Evolutionary conservation across 2,888 invertebrate genomes (phyloP).

Genomic region (Cremastobaeus sp.): DNA sequence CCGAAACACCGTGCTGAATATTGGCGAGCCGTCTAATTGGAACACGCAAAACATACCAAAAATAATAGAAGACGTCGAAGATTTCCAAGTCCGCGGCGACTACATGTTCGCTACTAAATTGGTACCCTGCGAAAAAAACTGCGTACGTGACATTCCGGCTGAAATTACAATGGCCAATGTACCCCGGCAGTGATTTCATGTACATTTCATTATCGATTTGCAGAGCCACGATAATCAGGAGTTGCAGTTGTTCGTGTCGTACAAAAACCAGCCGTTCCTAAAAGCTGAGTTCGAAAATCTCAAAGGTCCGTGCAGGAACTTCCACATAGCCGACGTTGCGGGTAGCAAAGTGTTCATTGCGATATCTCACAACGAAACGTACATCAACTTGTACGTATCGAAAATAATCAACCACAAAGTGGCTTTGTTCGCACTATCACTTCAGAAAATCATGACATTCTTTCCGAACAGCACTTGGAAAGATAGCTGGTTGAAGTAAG

Average conservation of each 20-base stretch:
- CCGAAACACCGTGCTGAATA: constrained; percentile 79
- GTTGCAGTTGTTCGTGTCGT: constrained; percentile 86
- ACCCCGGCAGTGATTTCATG: too few relatives aligned
- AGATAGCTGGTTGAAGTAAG: constrained; percentile 90
- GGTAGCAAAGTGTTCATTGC: constrained; percentile 89
- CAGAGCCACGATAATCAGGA: constrained; percentile 61
- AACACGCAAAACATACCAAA: constrained; percentile 73
- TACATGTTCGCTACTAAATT: constrained; percentile 91
- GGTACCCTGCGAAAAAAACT: constrained; percentile 35
- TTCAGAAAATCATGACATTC: constrained; percentile 89
- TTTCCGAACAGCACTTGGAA: constrained; percentile 90
- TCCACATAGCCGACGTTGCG: constrained; percentile 91
- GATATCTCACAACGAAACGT: constrained; percentile 86
- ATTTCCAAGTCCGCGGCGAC: constrained; percentile 90
- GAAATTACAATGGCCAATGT: too few relatives aligned
- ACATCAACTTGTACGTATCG: constrained; percentile 90
- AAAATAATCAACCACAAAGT: constrained; percentile 83
- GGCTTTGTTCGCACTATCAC: constrained; percentile 85
- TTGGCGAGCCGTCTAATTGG: constrained; percentile 60
- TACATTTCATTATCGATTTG: constrained; percentile 14
- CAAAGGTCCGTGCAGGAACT: constrained; percentile 83
- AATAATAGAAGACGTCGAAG: constrained; percentile 85
- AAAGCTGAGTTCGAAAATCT: constrained; percentile 86
- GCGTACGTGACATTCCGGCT: constrained; percentile 44
- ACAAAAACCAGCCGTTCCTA: constrained; percentile 85